Conservation (phyloP, 2,113 vertebrate genomes). For the Neodontobutis hainanensis region DNA sequence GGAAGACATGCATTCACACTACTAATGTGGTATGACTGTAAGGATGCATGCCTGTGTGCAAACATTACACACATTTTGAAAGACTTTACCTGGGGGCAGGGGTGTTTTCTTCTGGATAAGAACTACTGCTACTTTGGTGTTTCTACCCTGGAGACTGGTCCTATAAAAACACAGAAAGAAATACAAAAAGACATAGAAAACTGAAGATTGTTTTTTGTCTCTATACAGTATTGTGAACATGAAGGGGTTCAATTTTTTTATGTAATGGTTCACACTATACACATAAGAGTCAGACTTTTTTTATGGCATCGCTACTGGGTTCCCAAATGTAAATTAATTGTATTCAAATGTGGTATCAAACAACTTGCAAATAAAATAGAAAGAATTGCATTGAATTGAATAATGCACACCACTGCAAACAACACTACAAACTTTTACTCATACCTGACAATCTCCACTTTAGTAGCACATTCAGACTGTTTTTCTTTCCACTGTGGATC, state of each 20-base stretch:
- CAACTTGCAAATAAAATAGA: no score
- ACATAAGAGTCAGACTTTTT: no score
- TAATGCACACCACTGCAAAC: not conserved
- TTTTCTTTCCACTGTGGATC: slow-evolving; percentile 98
- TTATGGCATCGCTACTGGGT: no score
- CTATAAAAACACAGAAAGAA: slow-evolving; percentile 67
- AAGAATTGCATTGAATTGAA: not conserved
- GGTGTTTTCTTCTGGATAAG: slow-evolving; percentile 99
- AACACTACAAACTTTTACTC: not conserved
- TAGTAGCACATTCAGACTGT: slow-evolving; percentile 93
- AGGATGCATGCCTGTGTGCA: no score
- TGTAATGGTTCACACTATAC: not conserved
- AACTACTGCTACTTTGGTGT: slow-evolving; percentile 98
- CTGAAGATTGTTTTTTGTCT: not conserved
- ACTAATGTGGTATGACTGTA: no score
- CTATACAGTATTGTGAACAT: no score
- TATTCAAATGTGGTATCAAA: no score
- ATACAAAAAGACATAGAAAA: not conserved
- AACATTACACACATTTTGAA: not conserved
- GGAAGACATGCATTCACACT: no score
- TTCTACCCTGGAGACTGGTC: slow-evolving; percentile 96
- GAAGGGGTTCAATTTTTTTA: not conserved
- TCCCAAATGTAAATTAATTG: no score
- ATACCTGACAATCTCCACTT: slow-evolving; percentile 97
- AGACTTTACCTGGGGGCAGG: slow-evolving; percentile 88